Percentiles rank a stretch among this genome's conserved stretches.
phyloP scores from a whole-genome alignment of 2,797 vertebrate species.

The Falco cherrug region DNA sequence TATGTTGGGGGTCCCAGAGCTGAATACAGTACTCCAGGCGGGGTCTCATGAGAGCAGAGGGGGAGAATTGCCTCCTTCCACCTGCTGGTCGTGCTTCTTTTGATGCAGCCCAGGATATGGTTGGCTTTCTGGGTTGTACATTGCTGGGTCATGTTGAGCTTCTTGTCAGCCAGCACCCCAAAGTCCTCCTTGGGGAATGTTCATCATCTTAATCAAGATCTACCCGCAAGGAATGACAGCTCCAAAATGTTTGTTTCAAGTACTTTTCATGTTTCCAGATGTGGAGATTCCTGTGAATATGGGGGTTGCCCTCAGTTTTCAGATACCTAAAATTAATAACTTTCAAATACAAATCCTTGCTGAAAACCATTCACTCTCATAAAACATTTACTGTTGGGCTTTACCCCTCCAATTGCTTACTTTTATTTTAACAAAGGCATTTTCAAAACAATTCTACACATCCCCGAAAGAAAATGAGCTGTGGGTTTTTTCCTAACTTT shows the following conservation, averaged over 20 bases:
- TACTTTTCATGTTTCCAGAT: not conserved
- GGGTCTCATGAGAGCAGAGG: not conserved
- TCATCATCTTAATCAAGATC: not conserved
- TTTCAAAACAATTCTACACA: not conserved
- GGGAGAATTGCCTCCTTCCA: rapidly evolving
- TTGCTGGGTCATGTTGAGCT: not conserved
- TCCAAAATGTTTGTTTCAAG: not conserved
- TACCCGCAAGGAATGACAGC: not conserved
- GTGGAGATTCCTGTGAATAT: not conserved
- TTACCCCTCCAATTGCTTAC: not conserved
- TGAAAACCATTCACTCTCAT: not conserved
- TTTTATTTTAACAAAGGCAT: not conserved
- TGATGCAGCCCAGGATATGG: not conserved
- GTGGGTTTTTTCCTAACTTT: not conserved
- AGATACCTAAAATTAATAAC: not conserved
- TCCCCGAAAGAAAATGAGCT: not conserved
- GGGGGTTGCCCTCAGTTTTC: not conserved
- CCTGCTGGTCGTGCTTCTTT: rapidly evolving
- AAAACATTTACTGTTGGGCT: not conserved
- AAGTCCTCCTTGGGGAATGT: not conserved
- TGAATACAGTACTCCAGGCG: not conserved
- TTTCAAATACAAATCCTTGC: not conserved
- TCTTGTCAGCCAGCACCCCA: not conserved
- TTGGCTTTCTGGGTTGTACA: not conserved
- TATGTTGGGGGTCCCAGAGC: rapidly evolving